Base-by-base conservation (phyloP, 1,140 invertebrate genomes). In the Drosophila cardini region DNA sequence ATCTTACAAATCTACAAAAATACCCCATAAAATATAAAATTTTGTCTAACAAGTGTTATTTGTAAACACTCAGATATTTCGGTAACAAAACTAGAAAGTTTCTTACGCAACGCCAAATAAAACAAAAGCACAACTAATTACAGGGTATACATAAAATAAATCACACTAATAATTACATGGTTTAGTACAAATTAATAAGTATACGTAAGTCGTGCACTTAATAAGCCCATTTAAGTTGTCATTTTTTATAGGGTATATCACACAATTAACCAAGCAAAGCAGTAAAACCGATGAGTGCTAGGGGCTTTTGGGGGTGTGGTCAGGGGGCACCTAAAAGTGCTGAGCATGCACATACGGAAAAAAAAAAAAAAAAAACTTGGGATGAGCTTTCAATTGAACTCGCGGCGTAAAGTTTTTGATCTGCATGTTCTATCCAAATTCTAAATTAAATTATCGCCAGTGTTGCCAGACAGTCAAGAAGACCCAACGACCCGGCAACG, bases 381-480 rank as follows among this genome's bases (percentile, higher is more conserved):
- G 16, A 45, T 38, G 52, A 72, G 36, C 52, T 57, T 56, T 56
- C 45, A 56, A 71, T 70, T 70, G 60, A 55, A 63, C 15, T 30
- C 11, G 7, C 30, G 48, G 67, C 50, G 32, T 16, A 7, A 15
- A 11, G n/a, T 43, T 21, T 71, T 71, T 71, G 50, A 71, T 71
- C 68, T 30, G n/a, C 4, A 18, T 38, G 40, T 55, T 26, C 4
- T 26, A 5, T 26, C 21, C 4, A 26, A 65, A 36, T 72, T 30
- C 10, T 16, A 36, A 64, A 65, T 52, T 40, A 5, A 63, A 52
- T 63, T 63, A 63, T n/a, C 7, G 13, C 16, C 7, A 34, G 69
- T 43, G 61, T 65, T 65, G 69, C 62, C 69, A 72, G 52, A 65
- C 30, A 65, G 21, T n/a, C 43, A 21, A n/a, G n/a, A n/a, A n/a